Evolutionary conservation across 2,113 vertebrate species (phyloP).

Genomic region (Zeus faber): DNA sequence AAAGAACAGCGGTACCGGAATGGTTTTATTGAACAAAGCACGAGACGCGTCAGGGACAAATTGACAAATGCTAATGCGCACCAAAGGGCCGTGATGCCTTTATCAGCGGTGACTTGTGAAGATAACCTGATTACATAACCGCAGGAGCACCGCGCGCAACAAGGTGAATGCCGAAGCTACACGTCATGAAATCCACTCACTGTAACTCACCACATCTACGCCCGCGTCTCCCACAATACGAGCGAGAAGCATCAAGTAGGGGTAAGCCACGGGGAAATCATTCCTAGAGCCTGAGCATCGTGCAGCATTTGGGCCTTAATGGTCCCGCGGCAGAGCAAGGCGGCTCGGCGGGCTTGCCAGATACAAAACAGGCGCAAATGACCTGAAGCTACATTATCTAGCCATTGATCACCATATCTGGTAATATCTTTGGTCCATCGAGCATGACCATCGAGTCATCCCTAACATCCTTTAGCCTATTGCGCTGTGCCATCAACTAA

Average conservation of each 20-base stretch:
- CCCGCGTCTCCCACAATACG: neutral
- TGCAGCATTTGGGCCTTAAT: constrained; percentile 21
- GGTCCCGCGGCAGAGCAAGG: neutral
- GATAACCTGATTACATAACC: neutral
- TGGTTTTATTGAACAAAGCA: constrained; percentile 53
- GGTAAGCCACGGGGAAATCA: too few relatives aligned
- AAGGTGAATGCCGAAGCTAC: too few relatives aligned
- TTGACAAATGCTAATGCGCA: constrained; percentile 35
- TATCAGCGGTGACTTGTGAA: constrained; percentile 32
- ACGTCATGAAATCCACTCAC: neutral
- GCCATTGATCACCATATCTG: constrained; percentile 40
- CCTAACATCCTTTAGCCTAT: constrained; percentile 38
- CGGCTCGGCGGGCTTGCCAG: neutral
- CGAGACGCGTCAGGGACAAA: constrained; percentile 46
- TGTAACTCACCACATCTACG: neutral
- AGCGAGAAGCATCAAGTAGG: too few relatives aligned
- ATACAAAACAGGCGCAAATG: constrained; percentile 19
- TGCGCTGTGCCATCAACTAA: constrained; percentile 44
- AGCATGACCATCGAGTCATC: constrained; percentile 43
- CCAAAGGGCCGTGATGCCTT: constrained; percentile 36
- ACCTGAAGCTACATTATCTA: constrained; percentile 37
- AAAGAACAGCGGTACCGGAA: constrained; percentile 56
- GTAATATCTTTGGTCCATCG: constrained; percentile 51
- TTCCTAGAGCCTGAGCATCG: neutral
- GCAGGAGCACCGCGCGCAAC: too few relatives aligned